These are phyloP conservation scores for Rhingia rostrata DNA, from an alignment of 2,888 invertebrate species.

Conservation along the genomic window DNA sequence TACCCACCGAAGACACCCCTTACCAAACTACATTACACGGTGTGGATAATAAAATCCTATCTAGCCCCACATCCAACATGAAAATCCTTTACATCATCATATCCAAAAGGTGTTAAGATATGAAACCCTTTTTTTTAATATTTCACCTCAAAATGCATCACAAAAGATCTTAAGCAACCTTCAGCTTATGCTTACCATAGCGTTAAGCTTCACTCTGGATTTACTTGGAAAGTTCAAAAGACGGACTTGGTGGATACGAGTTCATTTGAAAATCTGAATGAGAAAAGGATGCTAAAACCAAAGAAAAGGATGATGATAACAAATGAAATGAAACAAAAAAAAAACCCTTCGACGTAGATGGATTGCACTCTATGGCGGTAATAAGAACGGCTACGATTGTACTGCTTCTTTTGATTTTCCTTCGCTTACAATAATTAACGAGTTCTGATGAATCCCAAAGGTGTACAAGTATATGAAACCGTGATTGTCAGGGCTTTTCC, in stretches of 20 bases:
- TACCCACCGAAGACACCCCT: no score
- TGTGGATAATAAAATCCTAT: not conserved
- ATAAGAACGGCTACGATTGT: conserved; percentile 11
- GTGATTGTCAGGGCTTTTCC: conserved; percentile 18
- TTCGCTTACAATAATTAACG: conserved; percentile 19
- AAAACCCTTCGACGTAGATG: conserved; percentile 13
- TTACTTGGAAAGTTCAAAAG: conserved; percentile 24
- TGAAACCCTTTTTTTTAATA: conserved; percentile 18
- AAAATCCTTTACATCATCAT: conserved; percentile 17
- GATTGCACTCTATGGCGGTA: conserved; percentile 36
- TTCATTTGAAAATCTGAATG: not conserved
- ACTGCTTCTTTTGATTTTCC: conserved; percentile 24
- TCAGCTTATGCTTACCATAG: not conserved
- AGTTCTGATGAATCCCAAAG: conserved; percentile 25
- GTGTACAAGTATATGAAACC: conserved; percentile 10
- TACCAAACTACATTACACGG: not conserved
- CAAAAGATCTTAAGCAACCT: conserved; percentile 8
- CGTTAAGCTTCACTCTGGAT: not conserved
- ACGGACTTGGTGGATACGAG: not conserved
- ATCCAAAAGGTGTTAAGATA: not conserved
- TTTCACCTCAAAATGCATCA: conserved; percentile 18
- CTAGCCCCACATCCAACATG: not conserved
- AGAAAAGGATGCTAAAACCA: conserved; percentile 1
- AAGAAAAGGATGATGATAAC: conserved; percentile 16
- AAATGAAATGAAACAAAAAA: conserved; percentile 8